A percentile compares a stretch with the other conserved stretches of the same genome.
These are phyloP conservation scores for Drosophila anomelani DNA, from an alignment of 2,888 invertebrate genomes.

Conservation along the genomic window DNA sequence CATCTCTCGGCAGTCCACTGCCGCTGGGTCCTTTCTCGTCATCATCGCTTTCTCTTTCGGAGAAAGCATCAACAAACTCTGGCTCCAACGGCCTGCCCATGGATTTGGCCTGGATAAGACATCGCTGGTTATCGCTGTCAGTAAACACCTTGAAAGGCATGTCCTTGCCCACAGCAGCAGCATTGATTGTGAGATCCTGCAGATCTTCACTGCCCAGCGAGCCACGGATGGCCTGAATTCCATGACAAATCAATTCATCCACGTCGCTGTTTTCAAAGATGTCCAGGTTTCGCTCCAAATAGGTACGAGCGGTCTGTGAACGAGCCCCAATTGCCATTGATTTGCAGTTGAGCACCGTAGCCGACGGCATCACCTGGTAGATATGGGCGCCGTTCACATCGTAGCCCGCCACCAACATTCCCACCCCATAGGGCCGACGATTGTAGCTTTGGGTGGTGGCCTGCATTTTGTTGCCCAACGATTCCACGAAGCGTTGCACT, in stretches of 20 bases:
- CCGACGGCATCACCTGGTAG: constrained; percentile 98
- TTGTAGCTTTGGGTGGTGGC: constrained; percentile 98
- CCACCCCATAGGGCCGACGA: constrained; percentile 98
- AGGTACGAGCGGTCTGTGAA: constrained; percentile 99
- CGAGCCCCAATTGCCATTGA: constrained; percentile 99
- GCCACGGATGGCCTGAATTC: constrained; percentile 95
- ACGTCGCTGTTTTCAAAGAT: constrained; percentile 89
- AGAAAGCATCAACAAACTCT: background rate
- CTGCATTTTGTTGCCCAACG: constrained; percentile 97
- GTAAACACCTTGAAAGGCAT: constrained; percentile 91
- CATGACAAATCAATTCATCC: constrained; percentile 96
- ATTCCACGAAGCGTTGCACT: constrained; percentile 92
- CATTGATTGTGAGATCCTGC: constrained; percentile 18
- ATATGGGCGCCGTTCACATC: constrained; percentile 98
- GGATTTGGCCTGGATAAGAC: constrained; percentile 71
- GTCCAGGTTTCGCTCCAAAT: constrained; percentile 95
- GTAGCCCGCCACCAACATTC: constrained; percentile 97
- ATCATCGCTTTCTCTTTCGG: constrained; percentile 5
- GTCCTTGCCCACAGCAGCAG: constrained; percentile 95
- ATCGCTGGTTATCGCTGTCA: constrained; percentile 87
- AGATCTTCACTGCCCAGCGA: constrained; percentile 96
- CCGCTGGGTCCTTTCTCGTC: constrained; percentile 17
- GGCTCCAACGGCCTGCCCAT: background rate
- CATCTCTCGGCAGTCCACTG: constrained; percentile 1
- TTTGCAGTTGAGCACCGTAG: constrained; percentile 98